Evolutionary conservation across 2,888 invertebrate species (phyloP), one percentile per base, ranked within the genome.

Genomic region (Ariolimax columbianus): DNA sequence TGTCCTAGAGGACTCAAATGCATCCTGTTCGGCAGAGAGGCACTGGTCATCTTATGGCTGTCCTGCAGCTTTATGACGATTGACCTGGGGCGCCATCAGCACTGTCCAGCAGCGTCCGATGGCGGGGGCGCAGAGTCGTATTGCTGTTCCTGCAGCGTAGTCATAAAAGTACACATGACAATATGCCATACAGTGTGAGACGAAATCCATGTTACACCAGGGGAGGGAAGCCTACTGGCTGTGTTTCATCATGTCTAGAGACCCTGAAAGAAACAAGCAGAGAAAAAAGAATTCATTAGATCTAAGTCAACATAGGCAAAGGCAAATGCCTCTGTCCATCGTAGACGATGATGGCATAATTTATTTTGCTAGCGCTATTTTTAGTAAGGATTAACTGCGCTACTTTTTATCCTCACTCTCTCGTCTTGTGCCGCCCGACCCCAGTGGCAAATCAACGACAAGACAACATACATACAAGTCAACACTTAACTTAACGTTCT

Each of bases 161-260:
- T 55, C 55, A 55, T 23, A 55, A 14, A 23, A 55, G 55, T 55
- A 55, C 40, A 40, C 82, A 91, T 92, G 92, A 90, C 92, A 92
- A 92, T 92, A 91, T 92, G 92, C 91, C 92, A 91, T 92, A 92
- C 92, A 85, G 63, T 77, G 55, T 84, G 66, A 55, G 75, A 73
- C 73, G 73, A 84, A 40, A 75, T 70, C 63, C 90, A 90, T 90
- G 90, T 88, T 88, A 86, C 89, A 88, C 91, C 90, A 90, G 88
- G 75, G 86, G 85, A 83, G 75, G 86, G 85, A 83, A 88, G 89
- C 91, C 91, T 91, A 91, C 91, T 90, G 91, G 90, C 90, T 87
- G 89, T 91, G 89, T 91, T 91, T 89, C 83, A 79, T 77, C 79
- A 55, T 51, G 43, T 82, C 73, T 9, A 77, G 36, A 40, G 70